Evolutionary conservation across 2,797 vertebrate species (phyloP).

Genomic region (Trematomus bernacchii): DNA sequence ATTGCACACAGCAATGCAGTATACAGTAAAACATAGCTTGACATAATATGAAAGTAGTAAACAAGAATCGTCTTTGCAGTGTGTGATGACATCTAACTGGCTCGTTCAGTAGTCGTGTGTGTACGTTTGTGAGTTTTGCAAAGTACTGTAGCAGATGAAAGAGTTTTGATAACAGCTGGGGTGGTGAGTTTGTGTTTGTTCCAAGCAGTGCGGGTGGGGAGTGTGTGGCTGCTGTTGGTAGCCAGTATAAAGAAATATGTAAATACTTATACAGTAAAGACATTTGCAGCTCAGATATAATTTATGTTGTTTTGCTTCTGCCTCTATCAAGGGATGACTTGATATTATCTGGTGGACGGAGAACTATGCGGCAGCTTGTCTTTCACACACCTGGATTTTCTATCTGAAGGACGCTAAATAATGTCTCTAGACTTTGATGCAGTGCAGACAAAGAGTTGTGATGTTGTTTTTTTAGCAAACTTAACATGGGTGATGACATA

Average conservation of each 20-base stretch:
- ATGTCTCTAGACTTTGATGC: slow-evolving; percentile 28
- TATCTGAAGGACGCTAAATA: slow-evolving; percentile 21
- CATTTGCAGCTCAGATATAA: slow-evolving; percentile 19
- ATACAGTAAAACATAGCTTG: slow-evolving; percentile 28
- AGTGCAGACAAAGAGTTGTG: slow-evolving; percentile 13
- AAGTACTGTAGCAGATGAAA: slow-evolving; percentile 70
- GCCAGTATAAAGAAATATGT: background rate
- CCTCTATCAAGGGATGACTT: slow-evolving; percentile 16
- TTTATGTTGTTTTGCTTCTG: slow-evolving; percentile 23
- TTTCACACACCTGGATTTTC: slow-evolving; percentile 34
- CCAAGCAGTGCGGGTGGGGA: slow-evolving; percentile 39
- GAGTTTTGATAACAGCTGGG: slow-evolving; percentile 75
- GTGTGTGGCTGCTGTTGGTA: slow-evolving; percentile 49
- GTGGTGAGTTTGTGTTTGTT: slow-evolving; percentile 71
- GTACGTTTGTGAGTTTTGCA: slow-evolving; percentile 47
- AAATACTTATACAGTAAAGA: background rate
- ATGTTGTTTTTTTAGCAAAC: background rate
- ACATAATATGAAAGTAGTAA: slow-evolving; percentile 42
- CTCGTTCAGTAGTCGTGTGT: slow-evolving; percentile 35
- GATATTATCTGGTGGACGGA: slow-evolving; percentile 45
- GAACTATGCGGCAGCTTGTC: slow-evolving; percentile 28
- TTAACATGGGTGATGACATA: slow-evolving; percentile 5
- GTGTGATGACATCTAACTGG: slow-evolving; percentile 51
- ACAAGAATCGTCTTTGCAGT: slow-evolving; percentile 14
- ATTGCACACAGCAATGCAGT: slow-evolving; percentile 14